Evolutionary conservation across 2,113 vertebrate species (phyloP), one percentile per base, ranked within the genome.

Genomic region (Xiphophorus maculatus): DNA sequence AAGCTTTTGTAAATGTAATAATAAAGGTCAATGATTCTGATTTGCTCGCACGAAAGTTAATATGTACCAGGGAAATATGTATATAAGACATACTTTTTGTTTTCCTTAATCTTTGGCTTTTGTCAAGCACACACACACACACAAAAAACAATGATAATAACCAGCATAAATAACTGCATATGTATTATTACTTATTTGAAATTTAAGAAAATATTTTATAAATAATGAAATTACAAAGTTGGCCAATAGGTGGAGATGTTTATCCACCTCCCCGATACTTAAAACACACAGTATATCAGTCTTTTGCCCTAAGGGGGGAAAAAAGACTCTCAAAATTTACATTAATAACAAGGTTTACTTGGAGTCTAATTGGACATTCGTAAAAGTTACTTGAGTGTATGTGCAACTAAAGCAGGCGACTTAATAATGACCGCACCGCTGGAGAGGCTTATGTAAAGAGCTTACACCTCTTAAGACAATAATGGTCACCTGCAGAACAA

Each of bases 391-490:
- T 77, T 29, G 25, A 25, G 63, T 32, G 12, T 79, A 66, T 62
- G 60, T 40, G 33, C 12, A 74, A 73, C 79, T 77, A 82, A 60
- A 65, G 61, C 17, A 51, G 40, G 40, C 28, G 27, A 29, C 65
- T 74, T 82, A 68, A 74, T 85, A 66, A 80, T 73, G 61, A 28
- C 37, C 42, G 66, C 60, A 67, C 80, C 76, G 73, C 76, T 85
- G 84, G 69, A n/a, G 76, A 63, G 73, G 79, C 67, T 89, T 88
- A 80, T 70, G 67, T 89, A 85, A 85, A 86, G 84, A 74, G 82
- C 73, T 93, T 88, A 88, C 61, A 71, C 61, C 82, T 79, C 77
- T 68, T 82, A 85, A 81, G 74, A 84, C 62, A 90, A 91, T 63
- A 81, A 84, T 71, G 84, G 91, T 87, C 73, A 85, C 74, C 71